A percentile compares a stretch with the other conserved stretches of the same genome.
phyloP scores from a whole-genome alignment of 2,888 invertebrate species.

The Tipula unca region DNA sequence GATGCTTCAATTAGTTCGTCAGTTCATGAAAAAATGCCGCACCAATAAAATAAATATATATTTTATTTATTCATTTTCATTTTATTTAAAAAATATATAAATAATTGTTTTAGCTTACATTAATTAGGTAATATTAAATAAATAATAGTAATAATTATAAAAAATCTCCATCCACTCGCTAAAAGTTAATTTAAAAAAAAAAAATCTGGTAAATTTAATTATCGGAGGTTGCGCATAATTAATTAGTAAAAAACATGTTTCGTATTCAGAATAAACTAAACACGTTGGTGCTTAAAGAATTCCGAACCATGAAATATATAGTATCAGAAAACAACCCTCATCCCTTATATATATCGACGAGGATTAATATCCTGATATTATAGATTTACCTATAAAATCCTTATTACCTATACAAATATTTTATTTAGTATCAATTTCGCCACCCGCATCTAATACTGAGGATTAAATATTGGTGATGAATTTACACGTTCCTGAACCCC shows the following conservation, averaged over 20 bases:
- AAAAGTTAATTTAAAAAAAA: background rate
- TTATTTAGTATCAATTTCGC: background rate
- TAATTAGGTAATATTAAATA: background rate
- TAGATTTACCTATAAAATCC: background rate
- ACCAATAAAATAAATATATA: background rate
- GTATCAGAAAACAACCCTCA: background rate
- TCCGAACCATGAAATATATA: background rate
- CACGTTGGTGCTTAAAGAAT: background rate
- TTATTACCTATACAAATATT: background rate
- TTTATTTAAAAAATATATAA: background rate
- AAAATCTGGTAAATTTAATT: background rate
- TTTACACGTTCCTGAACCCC: conserved; percentile 44
- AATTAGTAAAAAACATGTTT: background rate
- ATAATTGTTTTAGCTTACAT: background rate
- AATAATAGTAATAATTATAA: background rate
- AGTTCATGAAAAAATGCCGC: too few species aligned
- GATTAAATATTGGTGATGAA: conserved; percentile 9
- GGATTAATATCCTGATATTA: background rate
- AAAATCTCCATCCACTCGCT: background rate
- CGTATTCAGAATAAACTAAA: background rate
- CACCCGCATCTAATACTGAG: background rate
- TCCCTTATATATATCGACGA: background rate
- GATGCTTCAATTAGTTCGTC: too few species aligned
- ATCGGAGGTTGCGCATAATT: background rate
- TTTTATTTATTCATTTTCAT: background rate